Base-by-base conservation (phyloP, 2,888 invertebrate genomes). In the Masnerella sp. region DNA sequence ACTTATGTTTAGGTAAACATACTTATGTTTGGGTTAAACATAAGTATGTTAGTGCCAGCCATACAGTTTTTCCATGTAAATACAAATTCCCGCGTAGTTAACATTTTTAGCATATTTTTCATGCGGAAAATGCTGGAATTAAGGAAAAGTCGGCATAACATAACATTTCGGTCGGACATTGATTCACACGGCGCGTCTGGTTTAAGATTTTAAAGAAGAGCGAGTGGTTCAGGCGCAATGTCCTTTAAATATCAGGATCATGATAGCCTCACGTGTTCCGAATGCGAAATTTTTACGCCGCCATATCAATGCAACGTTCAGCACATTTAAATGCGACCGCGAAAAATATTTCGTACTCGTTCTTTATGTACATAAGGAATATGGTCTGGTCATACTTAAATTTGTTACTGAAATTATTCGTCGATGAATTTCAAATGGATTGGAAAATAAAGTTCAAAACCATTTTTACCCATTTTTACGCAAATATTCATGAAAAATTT, bases 181-280 rank as follows among this genome's bases (percentile, higher is more conserved):
- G 11, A n/a, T n/a, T n/a, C 14, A 18, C 22, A 20, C 7, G 28
- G 18, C 12, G n/a, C 12, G 59, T 56, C 56, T 62, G 47, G 38
- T 52, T 68, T 47, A 64, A 74, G 68, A 74, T 59, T 69, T 64
- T 68, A 49, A 64, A 59, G 59, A 59, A 65, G 65, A 65, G 47
- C 49, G 43, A 61, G 52, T 56, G 59, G 59, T 40, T 59, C 52
- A 52, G 61, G 20, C 54, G 61, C 61, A 28, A 56, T 38, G 54
- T 67, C 61, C 56, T 56, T 67, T 67, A 72, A 67, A 61, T 72
- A 67, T 52, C 59, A 15, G 61, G 72, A 67, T 67, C 72, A 67
- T 54, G 36, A 45, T 42, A 56, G 32, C 28, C 18, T 72, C 47
- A 54, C 61, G 67, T 61, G 72, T 42, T 56, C 54, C 12, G 72